These are phyloP conservation scores for Drosophila hydei DNA, from an alignment of 1,140 invertebrate genomes.

Conservation along the genomic window DNA sequence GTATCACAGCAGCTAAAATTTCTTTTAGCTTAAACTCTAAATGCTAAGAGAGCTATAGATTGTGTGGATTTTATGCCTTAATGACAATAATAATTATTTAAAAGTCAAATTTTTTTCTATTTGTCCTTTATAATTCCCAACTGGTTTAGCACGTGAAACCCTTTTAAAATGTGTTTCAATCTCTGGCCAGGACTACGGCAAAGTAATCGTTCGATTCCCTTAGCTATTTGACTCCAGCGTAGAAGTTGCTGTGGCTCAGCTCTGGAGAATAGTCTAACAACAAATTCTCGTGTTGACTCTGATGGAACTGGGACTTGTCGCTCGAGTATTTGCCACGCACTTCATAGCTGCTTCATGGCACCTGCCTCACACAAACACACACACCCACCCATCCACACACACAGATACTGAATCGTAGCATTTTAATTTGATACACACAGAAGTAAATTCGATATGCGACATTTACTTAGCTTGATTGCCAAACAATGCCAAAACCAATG, in stretches of 20 bases:
- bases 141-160: not conserved
- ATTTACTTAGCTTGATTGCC: slow-evolving; percentile 54
- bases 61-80: too few species aligned
- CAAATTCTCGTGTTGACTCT: not conserved
- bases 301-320: not conserved
- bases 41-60: too few species aligned
- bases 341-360: not conserved
- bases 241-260: too few species aligned
- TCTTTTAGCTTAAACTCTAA: too few species aligned
- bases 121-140: not conserved
- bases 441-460: slow-evolving; percentile 23
- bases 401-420: slow-evolving; percentile 34
- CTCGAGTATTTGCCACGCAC: not conserved
- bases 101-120: not conserved
- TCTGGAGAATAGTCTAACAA: too few species aligned
- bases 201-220: not conserved
- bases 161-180: too few species aligned
- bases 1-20: too few species aligned
- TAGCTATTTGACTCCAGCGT: not conserved
- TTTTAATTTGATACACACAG: slow-evolving; percentile 57
- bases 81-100: too few species aligned
- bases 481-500: slow-evolving; percentile 32
- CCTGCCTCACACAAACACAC: not conserved
- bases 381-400: not conserved
- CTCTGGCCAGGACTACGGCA: too few species aligned